phyloP scores from a whole-genome alignment of 2,888 invertebrate species.

The Eurytoma adleriae region DNA sequence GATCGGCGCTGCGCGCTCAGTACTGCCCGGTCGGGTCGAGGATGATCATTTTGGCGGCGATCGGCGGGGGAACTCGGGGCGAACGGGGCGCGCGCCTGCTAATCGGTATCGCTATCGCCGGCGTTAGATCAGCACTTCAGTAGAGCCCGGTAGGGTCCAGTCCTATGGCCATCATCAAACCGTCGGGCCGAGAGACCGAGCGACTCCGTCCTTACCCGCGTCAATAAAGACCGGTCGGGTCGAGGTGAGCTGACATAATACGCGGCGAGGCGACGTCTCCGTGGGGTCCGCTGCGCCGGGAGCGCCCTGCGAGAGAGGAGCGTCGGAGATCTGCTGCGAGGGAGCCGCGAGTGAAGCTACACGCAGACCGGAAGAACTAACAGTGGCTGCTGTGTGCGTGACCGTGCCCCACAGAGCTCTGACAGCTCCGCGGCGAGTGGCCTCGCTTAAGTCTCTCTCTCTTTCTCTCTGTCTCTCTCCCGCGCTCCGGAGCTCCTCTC shows the following conservation, averaged over 20 bases:
- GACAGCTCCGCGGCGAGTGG: slow-evolving; percentile 76
- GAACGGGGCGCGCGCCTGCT: not conserved
- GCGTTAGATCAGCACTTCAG: slow-evolving; percentile 59
- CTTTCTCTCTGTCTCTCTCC: slow-evolving; percentile 45
- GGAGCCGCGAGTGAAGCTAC: slow-evolving; percentile 6
- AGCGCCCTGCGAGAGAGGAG: not conserved
- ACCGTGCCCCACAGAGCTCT: slow-evolving; percentile 77
- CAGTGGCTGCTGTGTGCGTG: slow-evolving; percentile 71
- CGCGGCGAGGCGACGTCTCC: not conserved
- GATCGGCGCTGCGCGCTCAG: slow-evolving; percentile 60
- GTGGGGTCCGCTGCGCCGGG: not conserved
- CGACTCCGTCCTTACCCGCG: slow-evolving; percentile 23
- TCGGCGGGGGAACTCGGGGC: not conserved
- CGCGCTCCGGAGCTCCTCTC: not conserved
- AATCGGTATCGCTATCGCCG: not conserved
- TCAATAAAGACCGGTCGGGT: slow-evolving; percentile 72
- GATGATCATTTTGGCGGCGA: slow-evolving; percentile 43
- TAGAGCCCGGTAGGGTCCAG: slow-evolving; percentile 73
- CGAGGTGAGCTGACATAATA: slow-evolving; percentile 63
- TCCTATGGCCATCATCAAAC: slow-evolving; percentile 68
- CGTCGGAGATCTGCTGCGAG: slow-evolving; percentile 53
- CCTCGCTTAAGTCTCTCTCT: slow-evolving; percentile 75
- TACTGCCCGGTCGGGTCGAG: slow-evolving; percentile 72
- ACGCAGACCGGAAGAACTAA: slow-evolving; percentile 62
- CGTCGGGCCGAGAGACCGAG: no score